Evolutionary conservation across 2,888 invertebrate genomes (phyloP).

Genomic region (Limnephilus marmoratus): DNA sequence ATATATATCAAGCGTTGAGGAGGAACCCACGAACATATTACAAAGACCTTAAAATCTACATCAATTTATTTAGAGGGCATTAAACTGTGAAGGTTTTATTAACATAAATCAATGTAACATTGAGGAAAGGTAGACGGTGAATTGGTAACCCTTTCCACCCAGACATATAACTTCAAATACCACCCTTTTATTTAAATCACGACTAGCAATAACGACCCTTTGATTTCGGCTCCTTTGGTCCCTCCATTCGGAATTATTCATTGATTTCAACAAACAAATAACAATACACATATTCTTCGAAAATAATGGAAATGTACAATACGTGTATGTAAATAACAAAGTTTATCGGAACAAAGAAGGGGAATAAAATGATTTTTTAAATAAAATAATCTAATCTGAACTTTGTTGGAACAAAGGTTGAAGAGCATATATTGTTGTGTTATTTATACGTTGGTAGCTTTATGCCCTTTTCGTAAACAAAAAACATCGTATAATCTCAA

Average conservation of each 20-base stretch:
- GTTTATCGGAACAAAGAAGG: not conserved
- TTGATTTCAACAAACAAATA: not conserved
- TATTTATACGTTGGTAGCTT: not conserved
- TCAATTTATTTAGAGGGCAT: not conserved
- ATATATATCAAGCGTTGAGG: slow-evolving; percentile 16
- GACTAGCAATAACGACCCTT: not conserved
- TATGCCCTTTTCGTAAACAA: too few relatives aligned
- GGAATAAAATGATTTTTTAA: not conserved
- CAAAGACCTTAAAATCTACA: not conserved
- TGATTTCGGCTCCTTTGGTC: not conserved
- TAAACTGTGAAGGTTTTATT: not conserved
- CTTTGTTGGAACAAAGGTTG: not conserved
- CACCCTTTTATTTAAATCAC: not conserved
- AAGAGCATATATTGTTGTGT: too few relatives aligned
- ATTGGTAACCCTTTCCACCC: not conserved
- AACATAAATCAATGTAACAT: not conserved
- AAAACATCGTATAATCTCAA: not conserved
- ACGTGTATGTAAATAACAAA: not conserved
- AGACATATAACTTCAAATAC: not conserved
- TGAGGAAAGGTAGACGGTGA: not conserved
- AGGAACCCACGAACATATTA: not conserved
- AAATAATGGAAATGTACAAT: not conserved
- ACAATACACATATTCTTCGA: not conserved
- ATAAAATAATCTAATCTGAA: not conserved
- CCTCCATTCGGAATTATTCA: not conserved